Evolutionary conservation across 37 sponge, comb jelly and placozoan species (phyloP), one percentile per base, ranked within the genome.

Genomic region (Eunapius fragilis): DNA sequence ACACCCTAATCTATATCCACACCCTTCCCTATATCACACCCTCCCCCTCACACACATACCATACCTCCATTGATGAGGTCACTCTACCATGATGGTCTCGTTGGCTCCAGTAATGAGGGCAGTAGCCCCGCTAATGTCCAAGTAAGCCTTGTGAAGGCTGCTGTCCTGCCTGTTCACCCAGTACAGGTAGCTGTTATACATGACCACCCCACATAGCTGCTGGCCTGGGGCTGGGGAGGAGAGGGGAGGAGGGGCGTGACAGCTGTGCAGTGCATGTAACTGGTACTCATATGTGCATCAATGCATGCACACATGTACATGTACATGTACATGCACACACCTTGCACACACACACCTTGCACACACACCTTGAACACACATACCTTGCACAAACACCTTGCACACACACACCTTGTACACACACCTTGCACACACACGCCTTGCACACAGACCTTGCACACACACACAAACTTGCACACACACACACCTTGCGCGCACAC

Each of bases 281-380:
- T 72, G 31, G 31, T 72, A 33, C 31, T 30, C 31, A 30, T 72
- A 30, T 72, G 73, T 17, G 25, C 31, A n/a, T 32, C 27, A 30
- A 72, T 72, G 31, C 73, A 72, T 32, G 31, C 73, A 72, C 73
- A 72, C 73, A 72, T 22, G 22, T 22, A 72, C 73, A 72, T 22
- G 22, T 22, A 72, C 73, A 72, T 22, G 22, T 22, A 72, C 73
- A 72, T 2, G 27, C 73, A 72, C 73, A 72, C 73, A 32, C 73
- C 73, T 25, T 22, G 22, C 73, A 72, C 73, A 72, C 73, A 72
- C 73, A 72, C 73, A 32, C n/a, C n/a, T n/a, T n/a, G n/a, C 73
- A 72, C 73, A 72, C 73, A 32, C 73, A 72, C 73, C n/a, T n/a
- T n/a, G n/a, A n/a, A 72, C 73, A 32, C 73, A 72, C 73, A 72